These are phyloP conservation scores for Liodrosophila aerea DNA, from an alignment of 2,888 invertebrate genomes.

Conservation along the genomic window DNA sequence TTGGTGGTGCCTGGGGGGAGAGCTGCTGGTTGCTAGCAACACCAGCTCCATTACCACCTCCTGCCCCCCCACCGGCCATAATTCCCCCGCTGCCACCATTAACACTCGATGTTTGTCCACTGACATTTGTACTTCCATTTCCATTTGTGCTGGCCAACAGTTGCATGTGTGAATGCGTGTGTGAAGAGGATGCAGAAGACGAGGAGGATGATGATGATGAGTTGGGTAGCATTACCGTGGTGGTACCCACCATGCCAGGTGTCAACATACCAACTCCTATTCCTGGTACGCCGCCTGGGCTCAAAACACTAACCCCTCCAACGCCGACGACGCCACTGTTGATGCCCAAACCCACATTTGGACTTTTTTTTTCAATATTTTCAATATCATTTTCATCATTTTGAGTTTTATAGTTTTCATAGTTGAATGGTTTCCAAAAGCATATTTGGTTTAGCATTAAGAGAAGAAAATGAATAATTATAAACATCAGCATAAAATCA, in stretches of 20 bases:
- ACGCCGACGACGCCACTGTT: slow-evolving; percentile 48
- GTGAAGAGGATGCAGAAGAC: slow-evolving; percentile 79
- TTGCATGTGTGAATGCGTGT: slow-evolving; percentile 79
- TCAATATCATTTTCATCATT: background rate
- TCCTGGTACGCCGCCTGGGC: slow-evolving; percentile 35
- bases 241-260: slow-evolving; percentile 78
- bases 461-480: slow-evolving; percentile 26
- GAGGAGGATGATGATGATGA: slow-evolving; percentile 81
- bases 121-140: slow-evolving; percentile 46
- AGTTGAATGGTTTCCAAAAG: slow-evolving; percentile 23
- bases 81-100: slow-evolving; percentile 35
- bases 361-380: slow-evolving; percentile 43
- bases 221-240: slow-evolving; percentile 80
- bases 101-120: slow-evolving; percentile 39
- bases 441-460: slow-evolving; percentile 37
- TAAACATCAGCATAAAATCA: no score
- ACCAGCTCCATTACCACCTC: slow-evolving; percentile 66
- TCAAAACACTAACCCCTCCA: slow-evolving; percentile 25
- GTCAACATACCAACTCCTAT: slow-evolving; percentile 70
- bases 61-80: slow-evolving; percentile 17
- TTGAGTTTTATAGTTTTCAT: slow-evolving; percentile 1
- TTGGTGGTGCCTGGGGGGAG: slow-evolving; percentile 93
- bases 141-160: slow-evolving; percentile 42
- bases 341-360: slow-evolving; percentile 58
- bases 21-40: slow-evolving; percentile 85